Conservation (phyloP, 2,797 vertebrate species). For the Ataeniobius toweri region DNA sequence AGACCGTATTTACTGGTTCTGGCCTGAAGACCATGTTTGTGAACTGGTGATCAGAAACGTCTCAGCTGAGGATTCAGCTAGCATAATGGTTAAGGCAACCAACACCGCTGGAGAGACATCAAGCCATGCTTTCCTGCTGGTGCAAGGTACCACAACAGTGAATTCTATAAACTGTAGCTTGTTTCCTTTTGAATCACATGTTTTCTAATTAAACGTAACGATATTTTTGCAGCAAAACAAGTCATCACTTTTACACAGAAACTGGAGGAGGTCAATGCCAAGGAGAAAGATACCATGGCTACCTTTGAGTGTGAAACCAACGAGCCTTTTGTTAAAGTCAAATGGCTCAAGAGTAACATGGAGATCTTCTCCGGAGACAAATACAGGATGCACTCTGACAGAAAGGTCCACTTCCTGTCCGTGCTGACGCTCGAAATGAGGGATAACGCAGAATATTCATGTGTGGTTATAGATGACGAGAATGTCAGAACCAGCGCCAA, state of each 20-base stretch:
- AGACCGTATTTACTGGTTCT: slow-evolving; percentile 93
- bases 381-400: slow-evolving; percentile 96
- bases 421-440: slow-evolving; percentile 85
- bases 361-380: slow-evolving; percentile 93
- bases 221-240: slow-evolving; percentile 86
- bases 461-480: slow-evolving; percentile 86
- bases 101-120: slow-evolving; percentile 95
- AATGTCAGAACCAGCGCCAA: slow-evolving; percentile 85
- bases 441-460: slow-evolving; percentile 90
- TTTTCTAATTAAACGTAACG: slow-evolving; percentile 15
- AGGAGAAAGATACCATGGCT: slow-evolving; percentile 93
- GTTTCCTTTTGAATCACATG: not conserved
- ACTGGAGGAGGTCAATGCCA: slow-evolving; percentile 87
- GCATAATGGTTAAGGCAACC: slow-evolving; percentile 96
- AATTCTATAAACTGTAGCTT: not conserved
- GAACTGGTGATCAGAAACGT: slow-evolving; percentile 94
- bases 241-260: slow-evolving; percentile 88
- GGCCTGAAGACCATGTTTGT: slow-evolving; percentile 97
- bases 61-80: slow-evolving; percentile 91
- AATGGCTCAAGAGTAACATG: slow-evolving; percentile 91
- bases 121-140: slow-evolving; percentile 94
- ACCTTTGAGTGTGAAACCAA: slow-evolving; percentile 99
- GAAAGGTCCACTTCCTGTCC: slow-evolving; percentile 96
- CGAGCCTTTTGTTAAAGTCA: slow-evolving; percentile 98
- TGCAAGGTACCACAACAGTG: slow-evolving; percentile 86